Percentiles rank a stretch among this genome's conserved stretches.
These are phyloP conservation scores for Polymixis flavicincta DNA, from an alignment of 2,888 invertebrate genomes.

Conservation along the genomic window DNA sequence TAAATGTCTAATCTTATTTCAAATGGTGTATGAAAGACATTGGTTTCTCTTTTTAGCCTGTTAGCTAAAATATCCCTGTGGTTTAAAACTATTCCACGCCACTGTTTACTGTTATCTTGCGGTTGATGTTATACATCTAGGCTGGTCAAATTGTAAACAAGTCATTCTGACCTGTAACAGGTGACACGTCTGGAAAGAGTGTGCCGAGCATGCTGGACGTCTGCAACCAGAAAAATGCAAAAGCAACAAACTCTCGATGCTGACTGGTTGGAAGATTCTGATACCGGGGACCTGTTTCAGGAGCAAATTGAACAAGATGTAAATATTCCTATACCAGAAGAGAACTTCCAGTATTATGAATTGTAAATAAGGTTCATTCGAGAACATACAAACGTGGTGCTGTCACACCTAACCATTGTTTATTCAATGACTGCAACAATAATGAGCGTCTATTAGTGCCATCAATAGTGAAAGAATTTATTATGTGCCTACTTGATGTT, in stretches of 20 bases:
- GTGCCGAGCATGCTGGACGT: not conserved
- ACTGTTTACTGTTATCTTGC: not conserved
- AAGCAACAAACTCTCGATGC: not conserved
- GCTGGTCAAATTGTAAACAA: not conserved
- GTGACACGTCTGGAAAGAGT: not conserved
- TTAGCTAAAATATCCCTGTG: no score
- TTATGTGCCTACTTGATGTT: no score
- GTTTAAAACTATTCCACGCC: no score
- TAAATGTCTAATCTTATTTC: no score
- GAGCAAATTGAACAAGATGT: not conserved
- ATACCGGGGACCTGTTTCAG: not conserved
- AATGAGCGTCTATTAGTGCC: slow-evolving; percentile 4
- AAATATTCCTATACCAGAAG: not conserved
- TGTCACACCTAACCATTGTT: not conserved
- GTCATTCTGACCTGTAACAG: not conserved
- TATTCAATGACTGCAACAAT: slow-evolving; percentile 6
- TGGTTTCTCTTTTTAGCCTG: no score
- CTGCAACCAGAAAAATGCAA: slow-evolving; percentile 7
- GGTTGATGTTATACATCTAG: not conserved
- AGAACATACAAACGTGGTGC: not conserved
- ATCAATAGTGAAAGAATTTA: slow-evolving; percentile 5
- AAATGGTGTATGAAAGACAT: no score
- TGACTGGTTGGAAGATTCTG: slow-evolving; percentile 5
- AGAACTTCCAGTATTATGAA: slow-evolving; percentile 1
- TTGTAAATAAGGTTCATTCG: slow-evolving; percentile 1